Evolutionary conservation across 2,113 vertebrate genomes (phyloP), one percentile per base, ranked within the genome.

Genomic region (Alethe castanea): DNA sequence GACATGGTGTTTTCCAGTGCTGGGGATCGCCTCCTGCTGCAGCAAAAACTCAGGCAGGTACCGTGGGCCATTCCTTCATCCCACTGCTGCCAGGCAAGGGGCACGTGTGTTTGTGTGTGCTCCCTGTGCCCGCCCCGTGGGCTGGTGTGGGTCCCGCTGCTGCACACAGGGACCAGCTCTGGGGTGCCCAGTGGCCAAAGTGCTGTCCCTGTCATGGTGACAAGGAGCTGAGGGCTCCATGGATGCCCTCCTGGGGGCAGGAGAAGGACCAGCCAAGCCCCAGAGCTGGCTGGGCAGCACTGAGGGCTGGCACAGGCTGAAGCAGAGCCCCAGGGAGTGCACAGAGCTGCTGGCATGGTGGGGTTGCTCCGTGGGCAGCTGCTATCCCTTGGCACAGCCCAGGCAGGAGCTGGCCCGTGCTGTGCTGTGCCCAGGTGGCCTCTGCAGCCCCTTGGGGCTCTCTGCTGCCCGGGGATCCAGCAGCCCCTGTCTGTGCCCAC

Each of bases 31-130:
- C 98, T 98, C 14, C 97, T 99, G 64, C 98, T 99, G 61, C 98
- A 98, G 94, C 98, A 98, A 95, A 99, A 99, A 94, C 97, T 99
- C 84, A 98, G 97, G 98, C 98, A 99, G 98, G 98, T 98, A 95
- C 53, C 79, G 78, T 97, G 93, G 96, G 82, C 90, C 61, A 10
- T 92, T 97, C 60, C 86, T 96, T 95, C 82, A 60, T 86, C 86
- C 91, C 78, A 6, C 44, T 14, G 52, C 87, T 84, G 48, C 64
- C 45, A 25, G 74, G 45, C 3, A 1, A 66, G 66, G 71, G 72
- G 9, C 54, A 25, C 1, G 0, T 0, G 0, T 29, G 50, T 22
- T 23, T 9, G 0, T 5, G 47, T 20, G 50, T 28, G 69, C 22
- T n/a, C 23, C 36, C 69, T 3, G 2, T 40, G 47, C 60, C 69